Base-by-base conservation (phyloP, 2,113 vertebrate genomes). In the Ovibos moschatus region DNA sequence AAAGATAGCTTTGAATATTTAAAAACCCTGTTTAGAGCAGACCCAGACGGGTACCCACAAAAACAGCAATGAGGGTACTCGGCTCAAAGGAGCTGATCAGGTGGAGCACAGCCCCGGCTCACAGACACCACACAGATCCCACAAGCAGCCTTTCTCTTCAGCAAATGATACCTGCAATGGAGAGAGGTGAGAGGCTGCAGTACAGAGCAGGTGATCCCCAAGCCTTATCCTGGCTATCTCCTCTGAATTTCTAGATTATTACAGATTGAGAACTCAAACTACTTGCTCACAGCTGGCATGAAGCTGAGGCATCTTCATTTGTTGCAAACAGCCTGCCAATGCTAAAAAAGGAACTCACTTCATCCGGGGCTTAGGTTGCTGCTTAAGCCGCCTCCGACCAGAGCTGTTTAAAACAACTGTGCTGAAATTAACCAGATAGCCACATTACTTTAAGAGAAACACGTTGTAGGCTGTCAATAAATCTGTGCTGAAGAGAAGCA, bases 291-390 rank as follows among this genome's bases (percentile, higher is more conserved):
- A 85, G 89, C 50, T 95, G 91, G 58, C n/a, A n/a, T 17, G 40
- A 64, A 94, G 74, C 51, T 78, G 53, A 60, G 87, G 45, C 86
- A 51, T 87, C 87, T 85, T 94, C 57, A 78, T 53, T 87, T 71
- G 91, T 87, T 36, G 50, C 55, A 74, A 92, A 92, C 21, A 71
- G 81, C 3, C 30, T 79, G 79, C 74, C 27, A 5, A 47, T 27
- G 64, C 57, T 93, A 90, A 96, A 88, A 97, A 78, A 90, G 58
- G 84, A 95, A 62, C 28, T 78, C 13, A 58, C 60, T 67, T 95
- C 94, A 87, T 25, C 13, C 2, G 50, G 51, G 36, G 60, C 88
- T 97, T 92, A 71, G 62, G 89, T 92, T 60, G 86, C 88, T 28
- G 58, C 82, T 60, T 87, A 90, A 95, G 85, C 53, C n/a, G 43